Conservation (phyloP, 1,140 invertebrate genomes). For the Manduca sexta region DNA sequence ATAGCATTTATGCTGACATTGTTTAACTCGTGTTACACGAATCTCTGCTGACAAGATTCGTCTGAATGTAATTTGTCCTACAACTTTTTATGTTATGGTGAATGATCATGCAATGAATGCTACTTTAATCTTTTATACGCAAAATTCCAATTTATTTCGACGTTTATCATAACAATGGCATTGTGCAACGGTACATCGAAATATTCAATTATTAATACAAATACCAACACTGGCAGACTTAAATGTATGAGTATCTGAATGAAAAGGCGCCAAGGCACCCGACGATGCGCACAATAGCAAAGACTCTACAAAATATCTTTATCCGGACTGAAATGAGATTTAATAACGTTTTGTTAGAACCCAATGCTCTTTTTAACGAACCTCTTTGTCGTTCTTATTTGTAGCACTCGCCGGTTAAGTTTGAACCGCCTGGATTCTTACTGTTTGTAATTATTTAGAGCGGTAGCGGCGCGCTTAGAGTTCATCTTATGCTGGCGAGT, state of each 20-base stretch:
- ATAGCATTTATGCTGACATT: too few species aligned
- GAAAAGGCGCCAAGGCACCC: conserved; percentile 33
- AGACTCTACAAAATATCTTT: conserved; percentile 38
- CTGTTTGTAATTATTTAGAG: neutral
- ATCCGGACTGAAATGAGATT: conserved; percentile 47
- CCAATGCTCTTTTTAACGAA: conserved; percentile 55
- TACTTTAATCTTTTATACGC: too few species aligned
- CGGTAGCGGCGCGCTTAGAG: conserved; percentile 8
- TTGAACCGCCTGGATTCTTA: conserved; percentile 21
- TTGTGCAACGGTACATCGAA: too few species aligned
- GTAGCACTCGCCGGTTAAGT: conserved; percentile 23
- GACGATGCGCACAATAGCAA: conserved; percentile 21
- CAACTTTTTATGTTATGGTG: too few species aligned
- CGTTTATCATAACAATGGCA: too few species aligned
- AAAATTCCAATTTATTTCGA: too few species aligned
- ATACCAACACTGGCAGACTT: neutral
- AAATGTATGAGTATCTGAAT: conserved; percentile 10
- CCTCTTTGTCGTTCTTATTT: conserved; percentile 41
- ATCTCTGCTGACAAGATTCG: too few species aligned
- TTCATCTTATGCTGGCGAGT: conserved; percentile 25
- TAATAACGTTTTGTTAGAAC: conserved; percentile 63
- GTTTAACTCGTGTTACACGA: too few species aligned
- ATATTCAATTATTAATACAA: too few species aligned
- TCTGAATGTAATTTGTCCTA: too few species aligned
- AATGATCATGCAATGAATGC: too few species aligned